These are phyloP conservation scores for Helarctos malayanus DNA, from an alignment of 2,797 vertebrate genomes.

Conservation along the genomic window DNA sequence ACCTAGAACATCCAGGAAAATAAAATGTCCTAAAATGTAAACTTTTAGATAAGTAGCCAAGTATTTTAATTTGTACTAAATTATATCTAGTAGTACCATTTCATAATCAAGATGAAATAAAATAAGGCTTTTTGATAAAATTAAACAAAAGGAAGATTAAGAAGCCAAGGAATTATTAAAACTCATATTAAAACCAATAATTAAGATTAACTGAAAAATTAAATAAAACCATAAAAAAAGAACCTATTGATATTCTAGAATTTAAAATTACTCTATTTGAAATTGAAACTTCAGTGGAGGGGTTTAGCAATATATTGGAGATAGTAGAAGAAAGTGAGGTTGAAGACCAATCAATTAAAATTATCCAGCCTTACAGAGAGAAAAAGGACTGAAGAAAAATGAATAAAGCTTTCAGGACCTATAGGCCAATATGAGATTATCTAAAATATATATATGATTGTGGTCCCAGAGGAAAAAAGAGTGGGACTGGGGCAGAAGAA, in stretches of 20 bases:
- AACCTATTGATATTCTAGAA: background rate
- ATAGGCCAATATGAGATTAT: background rate
- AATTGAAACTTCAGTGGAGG: conserved; percentile 23
- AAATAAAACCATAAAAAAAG: conserved; percentile 34
- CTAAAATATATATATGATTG: conserved; percentile 6
- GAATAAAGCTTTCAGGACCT: background rate
- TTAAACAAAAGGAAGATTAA: conserved; percentile 1
- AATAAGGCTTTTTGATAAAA: background rate
- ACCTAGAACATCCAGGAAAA: background rate
- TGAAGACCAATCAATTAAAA: conserved; percentile 43
- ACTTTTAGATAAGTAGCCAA: conserved; percentile 18
- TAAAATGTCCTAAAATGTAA: conserved; percentile 38
- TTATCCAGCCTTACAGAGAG: background rate
- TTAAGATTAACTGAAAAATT: conserved; percentile 43
- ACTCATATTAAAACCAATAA: background rate
- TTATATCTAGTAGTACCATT: background rate
- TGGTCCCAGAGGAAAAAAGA: background rate
- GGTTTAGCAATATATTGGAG: background rate
- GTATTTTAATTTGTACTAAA: conserved; percentile 49
- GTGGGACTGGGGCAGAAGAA: background rate
- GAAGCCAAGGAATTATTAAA: conserved; percentile 3
- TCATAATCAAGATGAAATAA: conserved; percentile 51
- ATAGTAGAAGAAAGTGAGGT: conserved; percentile 3
- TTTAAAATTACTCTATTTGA: conserved; percentile 25
- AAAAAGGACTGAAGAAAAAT: conserved; percentile 37